phyloP scores from a whole-genome alignment of 2,888 invertebrate genomes.

The Blastobasis lacticolella region DNA sequence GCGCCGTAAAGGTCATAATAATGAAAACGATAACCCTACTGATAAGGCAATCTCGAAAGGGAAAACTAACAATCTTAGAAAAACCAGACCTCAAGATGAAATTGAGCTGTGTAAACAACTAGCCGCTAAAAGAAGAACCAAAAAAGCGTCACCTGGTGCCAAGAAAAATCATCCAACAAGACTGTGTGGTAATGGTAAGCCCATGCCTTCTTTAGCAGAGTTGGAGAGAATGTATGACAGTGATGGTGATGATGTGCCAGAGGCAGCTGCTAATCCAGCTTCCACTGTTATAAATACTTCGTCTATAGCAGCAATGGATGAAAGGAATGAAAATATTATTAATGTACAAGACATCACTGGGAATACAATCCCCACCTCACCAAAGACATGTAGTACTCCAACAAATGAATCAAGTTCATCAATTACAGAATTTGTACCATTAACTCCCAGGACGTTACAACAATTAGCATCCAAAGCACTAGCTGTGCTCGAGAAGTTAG shows the following conservation, averaged over 20 bases:
- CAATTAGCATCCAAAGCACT: slow-evolving; percentile 16
- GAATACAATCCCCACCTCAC: no score
- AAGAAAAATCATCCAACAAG: slow-evolving; percentile 7
- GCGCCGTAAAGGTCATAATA: no score
- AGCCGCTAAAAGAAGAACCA: slow-evolving; percentile 9
- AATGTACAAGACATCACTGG: no score
- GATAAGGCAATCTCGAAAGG: neutral
- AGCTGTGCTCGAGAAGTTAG: slow-evolving; percentile 14
- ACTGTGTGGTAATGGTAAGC: slow-evolving; percentile 25
- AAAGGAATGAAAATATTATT: no score
- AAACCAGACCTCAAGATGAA: slow-evolving; percentile 6
- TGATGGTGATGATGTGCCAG: slow-evolving; percentile 18
- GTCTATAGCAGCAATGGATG: no score
- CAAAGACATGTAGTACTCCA: no score
- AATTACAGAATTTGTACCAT: no score
- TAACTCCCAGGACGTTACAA: neutral
- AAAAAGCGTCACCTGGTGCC: neutral
- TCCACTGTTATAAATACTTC: no score
- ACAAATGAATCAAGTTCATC: no score
- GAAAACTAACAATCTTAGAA: neutral
- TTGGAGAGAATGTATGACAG: slow-evolving; percentile 32
- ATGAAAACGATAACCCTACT: neutral
- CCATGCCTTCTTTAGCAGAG: slow-evolving; percentile 31
- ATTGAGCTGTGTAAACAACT: slow-evolving; percentile 17
- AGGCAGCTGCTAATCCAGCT: neutral